Evolutionary conservation across 2,113 vertebrate genomes (phyloP).

Genomic region (Apus apus): DNA sequence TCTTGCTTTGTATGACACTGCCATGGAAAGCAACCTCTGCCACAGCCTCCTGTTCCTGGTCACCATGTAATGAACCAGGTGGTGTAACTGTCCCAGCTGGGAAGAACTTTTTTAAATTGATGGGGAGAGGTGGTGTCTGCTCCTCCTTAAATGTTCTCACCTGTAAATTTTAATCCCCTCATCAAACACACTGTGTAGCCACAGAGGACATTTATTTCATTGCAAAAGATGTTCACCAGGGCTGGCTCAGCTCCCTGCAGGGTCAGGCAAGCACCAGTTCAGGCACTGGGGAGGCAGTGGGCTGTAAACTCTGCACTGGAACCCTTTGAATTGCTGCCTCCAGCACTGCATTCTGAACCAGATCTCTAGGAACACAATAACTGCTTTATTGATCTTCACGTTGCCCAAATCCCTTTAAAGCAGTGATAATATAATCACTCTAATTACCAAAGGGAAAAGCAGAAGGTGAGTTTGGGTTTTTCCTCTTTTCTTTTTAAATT

Average conservation of each 20-base stretch:
- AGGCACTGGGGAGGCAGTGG: neutral
- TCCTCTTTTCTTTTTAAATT: neutral
- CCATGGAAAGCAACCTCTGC: neutral
- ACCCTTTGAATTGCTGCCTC: neutral
- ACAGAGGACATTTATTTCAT: neutral
- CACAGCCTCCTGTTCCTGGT: neutral
- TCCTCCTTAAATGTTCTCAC: neutral
- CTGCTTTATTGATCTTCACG: neutral
- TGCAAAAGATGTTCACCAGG: neutral
- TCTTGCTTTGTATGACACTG: neutral
- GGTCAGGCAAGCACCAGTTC: neutral
- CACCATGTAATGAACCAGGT: neutral
- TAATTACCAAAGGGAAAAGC: neutral
- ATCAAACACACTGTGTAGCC: no score
- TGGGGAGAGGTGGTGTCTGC: neutral
- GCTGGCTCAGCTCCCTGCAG: neutral
- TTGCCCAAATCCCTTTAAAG: neutral
- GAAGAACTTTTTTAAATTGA: neutral
- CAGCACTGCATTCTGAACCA: fast-evolving
- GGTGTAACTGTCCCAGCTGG: neutral
- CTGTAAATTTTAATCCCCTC: neutral
- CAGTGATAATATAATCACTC: neutral
- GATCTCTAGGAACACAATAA: neutral
- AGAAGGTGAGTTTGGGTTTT: neutral
- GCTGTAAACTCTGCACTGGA: neutral